phyloP scores from a whole-genome alignment of 2,113 vertebrate genomes.

The Alectura lathami region DNA sequence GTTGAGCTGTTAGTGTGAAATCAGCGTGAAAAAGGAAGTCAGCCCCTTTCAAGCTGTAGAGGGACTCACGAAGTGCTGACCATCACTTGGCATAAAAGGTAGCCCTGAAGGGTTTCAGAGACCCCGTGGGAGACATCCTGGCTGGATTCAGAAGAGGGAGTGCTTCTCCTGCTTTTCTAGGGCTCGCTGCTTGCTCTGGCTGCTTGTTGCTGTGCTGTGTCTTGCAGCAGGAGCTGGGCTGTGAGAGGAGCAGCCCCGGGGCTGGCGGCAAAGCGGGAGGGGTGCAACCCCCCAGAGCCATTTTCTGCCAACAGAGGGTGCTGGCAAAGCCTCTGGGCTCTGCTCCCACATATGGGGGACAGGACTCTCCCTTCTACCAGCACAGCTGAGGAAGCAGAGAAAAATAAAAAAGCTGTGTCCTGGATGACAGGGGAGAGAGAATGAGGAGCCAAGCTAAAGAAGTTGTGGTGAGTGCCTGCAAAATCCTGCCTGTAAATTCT shows the following conservation, averaged over 20 bases:
- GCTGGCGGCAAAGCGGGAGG: neutral
- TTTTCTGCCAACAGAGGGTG: neutral
- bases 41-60: neutral
- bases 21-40: neutral
- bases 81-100: neutral
- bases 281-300: neutral
- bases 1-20: neutral
- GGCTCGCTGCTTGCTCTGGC: neutral
- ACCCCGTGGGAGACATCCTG: neutral
- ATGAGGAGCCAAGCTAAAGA: neutral
- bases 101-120: neutral
- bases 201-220: too few species aligned
- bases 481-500: neutral
- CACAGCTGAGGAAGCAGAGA: neutral
- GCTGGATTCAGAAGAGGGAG: neutral
- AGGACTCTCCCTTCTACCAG: neutral
- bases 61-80: neutral
- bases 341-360: neutral
- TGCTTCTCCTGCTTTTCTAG: neutral
- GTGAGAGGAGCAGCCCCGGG: too few species aligned
- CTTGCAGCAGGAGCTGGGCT: too few species aligned
- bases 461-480: neutral
- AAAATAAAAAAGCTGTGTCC: neutral
- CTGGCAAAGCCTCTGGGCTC: neutral
- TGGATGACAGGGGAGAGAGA: neutral